phyloP scores from a whole-genome alignment of 2,888 invertebrate genomes.

The Drosophila anceps region DNA sequence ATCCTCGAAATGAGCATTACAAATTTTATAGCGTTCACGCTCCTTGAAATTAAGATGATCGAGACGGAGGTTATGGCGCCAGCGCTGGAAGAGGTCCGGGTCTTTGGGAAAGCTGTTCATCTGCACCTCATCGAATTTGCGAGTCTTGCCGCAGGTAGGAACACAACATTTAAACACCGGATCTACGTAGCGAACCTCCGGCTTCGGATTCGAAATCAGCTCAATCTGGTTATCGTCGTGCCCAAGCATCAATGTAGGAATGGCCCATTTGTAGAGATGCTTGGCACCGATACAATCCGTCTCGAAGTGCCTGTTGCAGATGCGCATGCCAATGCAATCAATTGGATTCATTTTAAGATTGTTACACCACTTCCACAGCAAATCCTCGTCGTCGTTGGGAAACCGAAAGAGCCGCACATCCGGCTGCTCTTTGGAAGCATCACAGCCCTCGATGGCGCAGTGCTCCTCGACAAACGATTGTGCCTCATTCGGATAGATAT shows the following conservation, averaged over 20 bases:
- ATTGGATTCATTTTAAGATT: slow-evolving; percentile 81
- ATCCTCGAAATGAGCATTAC: slow-evolving; percentile 80
- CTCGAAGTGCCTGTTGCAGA: slow-evolving; percentile 82
- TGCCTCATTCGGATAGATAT: slow-evolving; percentile 80
- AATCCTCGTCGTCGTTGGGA: slow-evolving; percentile 80
- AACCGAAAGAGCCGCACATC: slow-evolving; percentile 80
- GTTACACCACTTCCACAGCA: slow-evolving; percentile 82
- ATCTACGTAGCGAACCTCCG: slow-evolving; percentile 76
- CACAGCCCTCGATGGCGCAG: slow-evolving; percentile 74
- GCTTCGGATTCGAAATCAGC: slow-evolving; percentile 74
- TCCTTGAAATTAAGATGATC: slow-evolving; percentile 77
- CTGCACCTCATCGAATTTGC: slow-evolving; percentile 81
- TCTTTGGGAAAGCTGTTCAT: slow-evolving; percentile 83
- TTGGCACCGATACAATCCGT: slow-evolving; percentile 78
- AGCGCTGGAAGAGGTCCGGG: slow-evolving; percentile 66
- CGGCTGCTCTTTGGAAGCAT: slow-evolving; percentile 70
- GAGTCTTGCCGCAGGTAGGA: slow-evolving; percentile 79
- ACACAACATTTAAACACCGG: slow-evolving; percentile 80
- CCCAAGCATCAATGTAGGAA: slow-evolving; percentile 75
- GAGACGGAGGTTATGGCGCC: slow-evolving; percentile 80
- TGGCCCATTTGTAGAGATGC: slow-evolving; percentile 79
- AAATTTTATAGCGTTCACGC: slow-evolving; percentile 82
- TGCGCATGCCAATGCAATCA: slow-evolving; percentile 80
- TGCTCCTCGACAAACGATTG: slow-evolving; percentile 77
- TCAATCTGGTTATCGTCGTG: slow-evolving; percentile 77